These are phyloP conservation scores for Frieseomelitta varia DNA, from an alignment of 1,140 invertebrate species.

Conservation along the genomic window DNA sequence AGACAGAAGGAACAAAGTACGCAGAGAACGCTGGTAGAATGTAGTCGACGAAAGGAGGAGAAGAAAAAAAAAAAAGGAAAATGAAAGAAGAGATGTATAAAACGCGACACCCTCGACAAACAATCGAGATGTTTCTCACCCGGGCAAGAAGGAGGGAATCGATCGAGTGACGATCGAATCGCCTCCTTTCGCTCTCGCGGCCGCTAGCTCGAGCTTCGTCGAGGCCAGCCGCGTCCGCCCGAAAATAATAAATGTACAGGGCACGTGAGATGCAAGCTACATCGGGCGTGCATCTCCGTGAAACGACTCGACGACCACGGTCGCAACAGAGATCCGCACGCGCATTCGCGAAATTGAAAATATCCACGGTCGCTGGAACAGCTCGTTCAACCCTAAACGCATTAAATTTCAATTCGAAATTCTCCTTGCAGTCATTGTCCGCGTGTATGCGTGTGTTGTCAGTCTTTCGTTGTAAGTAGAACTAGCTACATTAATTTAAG, in stretches of 20 bases:
- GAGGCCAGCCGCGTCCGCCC: neutral
- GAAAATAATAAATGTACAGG: conserved; percentile 44
- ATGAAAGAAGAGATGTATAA: conserved; percentile 68
- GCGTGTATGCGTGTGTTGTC: too few species aligned
- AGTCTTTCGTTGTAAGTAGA: neutral
- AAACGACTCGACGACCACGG: conserved; percentile 7
- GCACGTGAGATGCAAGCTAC: conserved; percentile 10
- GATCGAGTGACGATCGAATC: neutral
- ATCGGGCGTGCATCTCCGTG: conserved; percentile 28
- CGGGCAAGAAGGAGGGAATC: conserved; percentile 10
- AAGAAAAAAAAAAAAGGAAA: conserved; percentile 41
- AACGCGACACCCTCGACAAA: conserved; percentile 49
- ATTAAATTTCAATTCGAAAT: neutral
- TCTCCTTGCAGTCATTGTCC: neutral
- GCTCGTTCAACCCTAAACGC: neutral
- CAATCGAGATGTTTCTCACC: conserved; percentile 8
- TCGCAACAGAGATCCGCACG: neutral
- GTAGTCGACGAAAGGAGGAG: neutral
- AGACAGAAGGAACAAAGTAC: conserved; percentile 70
- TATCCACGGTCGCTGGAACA: neutral
- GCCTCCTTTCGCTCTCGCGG: neutral
- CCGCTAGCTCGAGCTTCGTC: neutral
- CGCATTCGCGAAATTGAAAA: neutral
- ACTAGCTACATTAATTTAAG: too few species aligned
- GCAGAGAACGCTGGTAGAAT: conserved; percentile 48